These are phyloP conservation scores for Byasa hedistus DNA, from an alignment of 2,888 invertebrate genomes.

Conservation along the genomic window DNA sequence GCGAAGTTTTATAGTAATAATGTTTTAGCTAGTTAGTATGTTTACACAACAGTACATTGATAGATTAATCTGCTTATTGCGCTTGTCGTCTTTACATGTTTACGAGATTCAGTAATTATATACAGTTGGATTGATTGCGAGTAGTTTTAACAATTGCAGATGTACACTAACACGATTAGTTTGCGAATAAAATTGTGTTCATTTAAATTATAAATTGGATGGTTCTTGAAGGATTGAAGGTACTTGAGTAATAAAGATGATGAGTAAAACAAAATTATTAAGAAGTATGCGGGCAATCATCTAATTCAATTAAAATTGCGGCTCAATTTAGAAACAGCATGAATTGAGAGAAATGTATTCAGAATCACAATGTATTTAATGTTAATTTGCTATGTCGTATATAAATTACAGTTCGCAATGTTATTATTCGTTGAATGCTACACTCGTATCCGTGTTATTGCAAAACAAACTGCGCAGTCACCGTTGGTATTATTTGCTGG, in stretches of 20 bases:
- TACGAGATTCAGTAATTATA: no score
- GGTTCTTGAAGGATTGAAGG: no score
- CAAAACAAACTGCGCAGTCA: slow-evolving; percentile 45
- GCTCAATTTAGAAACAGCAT: slow-evolving; percentile 18
- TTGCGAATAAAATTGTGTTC: no score
- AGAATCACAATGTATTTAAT: neutral
- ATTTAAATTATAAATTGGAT: no score
- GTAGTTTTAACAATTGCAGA: no score
- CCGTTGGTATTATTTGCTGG: slow-evolving; percentile 17
- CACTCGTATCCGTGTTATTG: slow-evolving; percentile 39
- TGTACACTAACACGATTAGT: no score
- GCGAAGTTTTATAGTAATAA: no score
- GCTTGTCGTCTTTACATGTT: no score
- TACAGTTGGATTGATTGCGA: no score
- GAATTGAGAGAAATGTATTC: neutral
- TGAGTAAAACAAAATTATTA: neutral
- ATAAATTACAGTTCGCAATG: slow-evolving; percentile 3
- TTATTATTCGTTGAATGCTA: slow-evolving; percentile 8
- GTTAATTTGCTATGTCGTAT: neutral
- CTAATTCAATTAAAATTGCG: slow-evolving; percentile 16
- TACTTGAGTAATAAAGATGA: neutral
- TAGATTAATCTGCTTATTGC: no score
- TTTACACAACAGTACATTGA: no score
- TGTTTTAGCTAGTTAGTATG: no score
- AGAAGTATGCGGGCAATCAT: slow-evolving; percentile 25